phyloP scores from a whole-genome alignment of 1,140 invertebrate species.

The Rhynchophorus ferrugineus region DNA sequence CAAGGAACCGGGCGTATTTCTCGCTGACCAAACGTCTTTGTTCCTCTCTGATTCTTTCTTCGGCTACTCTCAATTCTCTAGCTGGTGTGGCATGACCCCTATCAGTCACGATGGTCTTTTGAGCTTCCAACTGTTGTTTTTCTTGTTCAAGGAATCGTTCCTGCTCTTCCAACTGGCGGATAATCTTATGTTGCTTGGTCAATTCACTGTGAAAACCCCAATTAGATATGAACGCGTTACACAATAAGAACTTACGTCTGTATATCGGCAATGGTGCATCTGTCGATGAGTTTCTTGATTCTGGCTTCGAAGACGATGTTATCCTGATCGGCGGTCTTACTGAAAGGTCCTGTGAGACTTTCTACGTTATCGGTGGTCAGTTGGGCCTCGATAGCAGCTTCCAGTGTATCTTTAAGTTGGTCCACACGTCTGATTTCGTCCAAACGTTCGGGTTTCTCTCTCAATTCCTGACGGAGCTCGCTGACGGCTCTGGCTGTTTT shows the following conservation, averaged over 20 bases:
- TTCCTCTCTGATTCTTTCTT: neutral
- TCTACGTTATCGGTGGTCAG: neutral
- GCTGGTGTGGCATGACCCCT: neutral
- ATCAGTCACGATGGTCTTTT: neutral
- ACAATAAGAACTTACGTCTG: neutral
- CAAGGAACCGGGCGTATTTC: neutral
- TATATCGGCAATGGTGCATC: neutral
- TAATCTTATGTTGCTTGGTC: neutral
- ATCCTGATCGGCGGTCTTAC: neutral
- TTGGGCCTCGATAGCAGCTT: neutral
- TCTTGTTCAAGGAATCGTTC: neutral
- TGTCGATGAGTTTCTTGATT: neutral
- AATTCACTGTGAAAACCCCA: neutral
- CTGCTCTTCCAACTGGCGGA: neutral
- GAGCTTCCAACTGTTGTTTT: neutral
- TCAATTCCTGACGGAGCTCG: neutral
- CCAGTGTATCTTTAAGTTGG: neutral
- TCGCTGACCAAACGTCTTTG: neutral
- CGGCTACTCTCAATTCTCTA: neutral
- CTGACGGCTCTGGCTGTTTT: neutral
- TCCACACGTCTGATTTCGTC: neutral
- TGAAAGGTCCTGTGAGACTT: neutral
- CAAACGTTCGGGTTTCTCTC: neutral
- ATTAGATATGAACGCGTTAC: neutral
- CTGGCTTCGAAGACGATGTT: neutral